Evolutionary conservation across 2,888 invertebrate genomes (phyloP).

Genomic region (Volucella zonaria): DNA sequence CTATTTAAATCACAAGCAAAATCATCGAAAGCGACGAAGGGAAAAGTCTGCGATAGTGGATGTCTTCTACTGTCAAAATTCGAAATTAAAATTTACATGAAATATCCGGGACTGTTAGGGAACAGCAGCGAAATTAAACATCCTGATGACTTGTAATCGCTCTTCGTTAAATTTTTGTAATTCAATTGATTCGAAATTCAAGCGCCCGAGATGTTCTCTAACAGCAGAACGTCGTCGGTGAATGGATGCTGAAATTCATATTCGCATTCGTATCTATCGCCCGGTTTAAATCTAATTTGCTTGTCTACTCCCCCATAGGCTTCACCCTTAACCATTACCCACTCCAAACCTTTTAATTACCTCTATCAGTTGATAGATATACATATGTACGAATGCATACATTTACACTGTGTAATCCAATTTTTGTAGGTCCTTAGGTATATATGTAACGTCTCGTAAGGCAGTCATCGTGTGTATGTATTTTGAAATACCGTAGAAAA

Average conservation of each 20-base stretch:
- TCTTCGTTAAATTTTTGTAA: no score
- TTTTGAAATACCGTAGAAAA: constrained; percentile 54
- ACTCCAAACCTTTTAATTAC: constrained; percentile 45
- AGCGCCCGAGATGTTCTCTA: no score
- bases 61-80: no score
- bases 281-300: constrained; percentile 33
- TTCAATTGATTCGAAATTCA: no score
- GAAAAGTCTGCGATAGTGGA: no score
- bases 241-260: not conserved
- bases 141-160: no score
- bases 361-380: constrained; percentile 33
- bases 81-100: no score
- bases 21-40: no score
- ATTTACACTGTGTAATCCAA: constrained; percentile 51
- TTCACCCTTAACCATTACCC: constrained; percentile 27
- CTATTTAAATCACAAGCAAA: no score
- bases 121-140: no score
- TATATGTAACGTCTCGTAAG: constrained; percentile 24
- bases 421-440: constrained; percentile 14
- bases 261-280: not conserved
- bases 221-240: not conserved
- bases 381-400: not conserved
- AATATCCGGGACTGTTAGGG: no score
- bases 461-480: constrained; percentile 42
- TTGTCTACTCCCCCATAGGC: constrained; percentile 25